Conservation (phyloP, 2,888 invertebrate genomes). For the Athripsodes cinereus region DNA sequence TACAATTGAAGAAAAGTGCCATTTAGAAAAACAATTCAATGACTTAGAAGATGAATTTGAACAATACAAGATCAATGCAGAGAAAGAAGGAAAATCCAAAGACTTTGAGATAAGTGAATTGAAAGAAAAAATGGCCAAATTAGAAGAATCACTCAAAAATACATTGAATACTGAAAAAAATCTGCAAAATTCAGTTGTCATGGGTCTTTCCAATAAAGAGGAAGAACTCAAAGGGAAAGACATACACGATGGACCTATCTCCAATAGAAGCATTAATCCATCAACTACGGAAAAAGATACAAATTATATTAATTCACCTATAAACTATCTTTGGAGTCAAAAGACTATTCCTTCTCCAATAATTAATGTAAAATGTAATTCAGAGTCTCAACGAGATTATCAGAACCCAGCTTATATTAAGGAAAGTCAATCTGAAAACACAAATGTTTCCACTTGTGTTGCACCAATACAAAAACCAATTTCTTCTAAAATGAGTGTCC, state of each 20-base stretch:
- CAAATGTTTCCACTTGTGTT: conserved; percentile 6
- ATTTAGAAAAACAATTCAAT: conserved; percentile 64
- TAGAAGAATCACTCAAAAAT: conserved; percentile 16
- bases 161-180: conserved; percentile 19
- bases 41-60: conserved; percentile 67
- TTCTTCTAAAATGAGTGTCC: conserved; percentile 11
- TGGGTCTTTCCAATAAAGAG: conserved; percentile 21
- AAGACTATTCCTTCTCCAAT: conserved; percentile 36
- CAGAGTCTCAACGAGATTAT: conserved; percentile 34
- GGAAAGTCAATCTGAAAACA: conserved; percentile 20
- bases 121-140: conserved; percentile 41
- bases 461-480: conserved; percentile 21
- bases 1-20: conserved; percentile 70
- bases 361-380: conserved; percentile 10
- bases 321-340: conserved; percentile 44
- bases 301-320: conserved; percentile 38
- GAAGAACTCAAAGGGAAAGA: conserved; percentile 21
- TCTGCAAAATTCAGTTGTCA: background rate
- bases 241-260: background rate
- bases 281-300: conserved; percentile 7
- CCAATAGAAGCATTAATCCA: conserved; percentile 6
- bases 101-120: conserved; percentile 51
- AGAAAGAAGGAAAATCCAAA: conserved; percentile 49
- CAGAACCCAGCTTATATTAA: conserved; percentile 31
- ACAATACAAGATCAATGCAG: conserved; percentile 47